Evolutionary conservation across 2,888 invertebrate genomes (phyloP), one percentile per base, ranked within the genome.

Genomic region (Digitonthophagus gazella): DNA sequence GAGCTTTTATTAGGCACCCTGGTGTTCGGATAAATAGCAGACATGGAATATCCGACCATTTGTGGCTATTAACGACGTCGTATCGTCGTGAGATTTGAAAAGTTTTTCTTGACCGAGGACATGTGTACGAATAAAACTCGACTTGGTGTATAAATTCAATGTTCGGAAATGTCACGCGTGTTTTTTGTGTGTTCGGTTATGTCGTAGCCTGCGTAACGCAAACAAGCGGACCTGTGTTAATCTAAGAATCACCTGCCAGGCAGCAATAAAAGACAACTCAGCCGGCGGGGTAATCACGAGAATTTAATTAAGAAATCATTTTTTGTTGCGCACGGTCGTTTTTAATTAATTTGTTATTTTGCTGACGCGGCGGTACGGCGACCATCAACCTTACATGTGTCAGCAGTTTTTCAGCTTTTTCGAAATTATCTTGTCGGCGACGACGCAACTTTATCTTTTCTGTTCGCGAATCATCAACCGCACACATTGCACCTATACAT

Each of bases 331-430:
- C 57, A 15, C 20, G 15, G 22, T 57, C 57, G 57, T 58, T 67
- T 57, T 71, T 71, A 71, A 71, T 71, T 71, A 69, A 67, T 67
- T 71, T 58, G 69, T 71, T 69, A 71, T 69, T 71, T 67, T 69
- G 67, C 69, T 71, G 71, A 71, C 71, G 68, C 28, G 56, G 65
- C 71, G 67, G 44, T 58, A 55, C 44, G 56, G 64, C n/a, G 58
- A 18, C 61, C 61, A 69, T 71, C 68, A 71, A 71, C 68, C 71
- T 67, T 67, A 58, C 55, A 65, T 68, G 68, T 68, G 68, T 68
- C 68, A 68, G 68, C 68, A 57, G 54, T 65, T 68, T 65, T 64
- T 68, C 58, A 58, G 56, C 22, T 54, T 67, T 67, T 67, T 66
- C 58, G 44, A 66, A 66, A 58, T 66, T 28, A 66, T 58, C 56